Evolutionary conservation across 2,888 invertebrate species (phyloP), one percentile per base, ranked within the genome.

Genomic region (Drosophila setosimentum): DNA sequence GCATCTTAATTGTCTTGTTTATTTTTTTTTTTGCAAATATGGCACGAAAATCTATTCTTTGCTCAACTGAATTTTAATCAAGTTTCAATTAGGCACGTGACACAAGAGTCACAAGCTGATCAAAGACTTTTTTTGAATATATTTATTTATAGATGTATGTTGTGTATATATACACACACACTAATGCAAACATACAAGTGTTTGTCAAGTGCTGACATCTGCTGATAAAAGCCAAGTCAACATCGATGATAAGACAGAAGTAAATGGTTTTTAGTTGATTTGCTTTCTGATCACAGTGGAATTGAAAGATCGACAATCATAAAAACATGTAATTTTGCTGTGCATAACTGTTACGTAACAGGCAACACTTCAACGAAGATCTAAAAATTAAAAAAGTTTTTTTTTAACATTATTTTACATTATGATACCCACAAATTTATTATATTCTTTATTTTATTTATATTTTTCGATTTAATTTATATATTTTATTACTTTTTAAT

Each of bases 51-150:
- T 40, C 18, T 3, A 63, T 37, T 55, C 45, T 35, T 30, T 48
- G 40, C 48, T 48, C 32, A 58, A 13, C 57, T 27, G 51, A 70
- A 76, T 58, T 40, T 58, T 30, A 61, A 74, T 70, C 60, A 70
- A 35, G 27, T 50, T 58, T 69, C 21, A 24, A 2, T 37, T 32
- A n/a, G 10, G 48, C 76, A 76, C 75, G 72, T 76, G 76, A 72
- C 40, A 21, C 48, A 48, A 30, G 18, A 49, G 45, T 45, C 18
- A 61, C 45, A 45, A 29, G 21, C 42, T 51, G 6, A 57, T 18
- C 33, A 57, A 58, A 18, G 24, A 49, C 29, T 5, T 24, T 18
- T 40, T 13, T 7, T 32, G 29, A 27, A 49, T 27, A 49, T 16
- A 27, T 35, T 1, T 37, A n/a, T n/a, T 3, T 18, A 33, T 29